A percentile compares a stretch with the other conserved stretches of the same genome.
Evolutionary conservation across 1,140 invertebrate genomes (phyloP).

Genomic region (Drosophila bocqueti): DNA sequence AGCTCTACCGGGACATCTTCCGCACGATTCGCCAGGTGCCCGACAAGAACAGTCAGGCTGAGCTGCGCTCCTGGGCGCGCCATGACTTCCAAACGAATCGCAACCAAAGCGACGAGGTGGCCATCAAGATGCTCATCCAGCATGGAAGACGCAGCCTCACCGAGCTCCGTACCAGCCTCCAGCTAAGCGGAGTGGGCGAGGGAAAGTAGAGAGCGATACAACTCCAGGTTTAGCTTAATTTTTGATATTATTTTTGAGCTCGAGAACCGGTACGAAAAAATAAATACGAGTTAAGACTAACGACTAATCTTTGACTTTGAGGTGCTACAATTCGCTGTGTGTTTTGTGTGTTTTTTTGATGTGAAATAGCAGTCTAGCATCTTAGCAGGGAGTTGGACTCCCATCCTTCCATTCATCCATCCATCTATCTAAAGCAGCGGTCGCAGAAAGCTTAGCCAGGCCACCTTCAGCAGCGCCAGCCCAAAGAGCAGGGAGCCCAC

Average conservation of each 20-base stretch:
- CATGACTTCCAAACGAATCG: conserved; percentile 90
- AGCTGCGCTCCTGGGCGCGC: conserved; percentile 89
- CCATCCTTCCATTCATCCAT: conserved; percentile 19
- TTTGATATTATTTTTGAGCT: conserved; percentile 70
- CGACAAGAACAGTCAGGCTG: conserved; percentile 87
- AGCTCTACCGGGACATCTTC: conserved; percentile 90
- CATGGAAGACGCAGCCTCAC: conserved; percentile 89
- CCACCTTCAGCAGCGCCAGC: conserved; percentile 71
- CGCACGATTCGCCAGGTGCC: conserved; percentile 88
- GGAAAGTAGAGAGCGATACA: conserved; percentile 35
- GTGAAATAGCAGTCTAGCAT: conserved; percentile 72
- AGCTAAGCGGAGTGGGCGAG: conserved; percentile 85
- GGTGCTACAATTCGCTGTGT: conserved; percentile 74
- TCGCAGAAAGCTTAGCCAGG: conserved; percentile 73
- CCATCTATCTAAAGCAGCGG: conserved; percentile 47
- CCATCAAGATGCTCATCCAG: conserved; percentile 90
- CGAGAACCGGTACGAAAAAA: conserved; percentile 61
- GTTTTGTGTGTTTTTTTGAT: conserved; percentile 16
- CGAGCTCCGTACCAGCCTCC: conserved; percentile 88
- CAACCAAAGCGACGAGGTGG: conserved; percentile 88
- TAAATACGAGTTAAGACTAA: conserved; percentile 63
- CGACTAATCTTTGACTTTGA: conserved; percentile 75
- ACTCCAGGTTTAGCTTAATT: conserved; percentile 36
- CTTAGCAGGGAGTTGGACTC: conserved; percentile 48
- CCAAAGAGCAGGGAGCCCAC: conserved; percentile 86